Evolutionary conservation across 2,113 vertebrate species (phyloP).

Genomic region (Channa maculata): DNA sequence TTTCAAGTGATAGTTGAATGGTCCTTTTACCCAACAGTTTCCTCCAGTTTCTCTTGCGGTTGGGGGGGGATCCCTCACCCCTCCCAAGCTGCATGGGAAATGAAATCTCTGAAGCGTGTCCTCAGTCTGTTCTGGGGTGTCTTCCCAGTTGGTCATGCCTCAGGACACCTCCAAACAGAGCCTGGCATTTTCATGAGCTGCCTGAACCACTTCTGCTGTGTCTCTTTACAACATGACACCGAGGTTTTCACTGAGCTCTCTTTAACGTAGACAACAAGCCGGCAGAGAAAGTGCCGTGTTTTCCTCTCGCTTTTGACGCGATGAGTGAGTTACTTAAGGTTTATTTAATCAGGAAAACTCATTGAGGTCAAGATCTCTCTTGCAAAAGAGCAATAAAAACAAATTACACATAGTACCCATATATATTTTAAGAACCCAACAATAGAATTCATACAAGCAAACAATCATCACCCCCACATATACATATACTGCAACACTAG

Average conservation of each 20-base stretch:
- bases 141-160: slow-evolving; percentile 32
- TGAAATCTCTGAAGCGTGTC: slow-evolving; percentile 33
- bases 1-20: background rate
- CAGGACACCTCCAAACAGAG: slow-evolving; percentile 33
- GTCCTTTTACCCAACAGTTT: background rate
- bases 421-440: no score
- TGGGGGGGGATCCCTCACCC: background rate
- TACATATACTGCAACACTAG: no score
- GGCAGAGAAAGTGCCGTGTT: background rate
- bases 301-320: background rate
- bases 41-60: background rate
- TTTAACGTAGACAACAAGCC: slow-evolving; percentile 25
- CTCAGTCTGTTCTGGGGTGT: slow-evolving; percentile 12
- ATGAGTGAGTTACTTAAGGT: background rate
- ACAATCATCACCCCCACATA: no score
- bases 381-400: no score
- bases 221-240: background rate
- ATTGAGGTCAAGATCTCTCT: no score
- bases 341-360: no score
- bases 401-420: no score
- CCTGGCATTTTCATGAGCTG: slow-evolving; percentile 35
- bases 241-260: slow-evolving; percentile 24
- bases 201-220: background rate
- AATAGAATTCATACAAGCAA: no score
- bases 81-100: background rate